Evolutionary conservation across 2,797 vertebrate genomes (phyloP), one percentile per base, ranked within the genome.

Genomic region (Kryptolebias ocellatus): DNA sequence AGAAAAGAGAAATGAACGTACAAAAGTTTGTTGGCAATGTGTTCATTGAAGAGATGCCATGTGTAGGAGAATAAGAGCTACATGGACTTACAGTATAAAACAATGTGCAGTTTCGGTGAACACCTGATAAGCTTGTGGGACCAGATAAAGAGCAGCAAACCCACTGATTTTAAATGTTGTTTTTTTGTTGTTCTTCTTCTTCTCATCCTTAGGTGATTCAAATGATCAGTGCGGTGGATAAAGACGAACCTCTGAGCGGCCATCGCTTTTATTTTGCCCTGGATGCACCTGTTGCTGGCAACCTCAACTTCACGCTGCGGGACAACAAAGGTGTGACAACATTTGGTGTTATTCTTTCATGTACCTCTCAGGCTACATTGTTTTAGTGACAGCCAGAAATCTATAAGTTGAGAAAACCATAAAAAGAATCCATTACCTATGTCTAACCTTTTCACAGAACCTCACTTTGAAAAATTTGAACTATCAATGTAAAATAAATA

Each of bases 221-320:
- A 92, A 97, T 95, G 85, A 95, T 99, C 88, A 98, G 97, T 18
- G 97, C 96, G 0, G 91, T 97, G 73, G 97, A 99, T 82, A 96
- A 93, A 79, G 97, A 98, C 18, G 95, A 98, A 47, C 97, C 96
- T 34, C 92, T 94, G 70, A 96, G 85, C 0, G 96, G 96, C 1
- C 97, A 98, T 77, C 95, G 95, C 78, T 98, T 99, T 89, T 96
- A 93, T 78, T 99, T 98, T 61, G 91, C 95, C 76, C 88, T 99
- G 57, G 93, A 95, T 31, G 81, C 92, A 4, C 90, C 96, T 1
- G 92, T 94, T 29, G 91, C 93, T 8, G 93, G 94, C 79, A 98
- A 96, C 81, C 94, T 95, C 70, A 99, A 99, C 92, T 99, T 99
- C 87, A 98, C 96, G 2, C 70, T 99, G 46, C 92, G 95, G 75